Evolutionary conservation across 2,888 invertebrate species (phyloP).

Genomic region (Ectropis crepuscularia): DNA sequence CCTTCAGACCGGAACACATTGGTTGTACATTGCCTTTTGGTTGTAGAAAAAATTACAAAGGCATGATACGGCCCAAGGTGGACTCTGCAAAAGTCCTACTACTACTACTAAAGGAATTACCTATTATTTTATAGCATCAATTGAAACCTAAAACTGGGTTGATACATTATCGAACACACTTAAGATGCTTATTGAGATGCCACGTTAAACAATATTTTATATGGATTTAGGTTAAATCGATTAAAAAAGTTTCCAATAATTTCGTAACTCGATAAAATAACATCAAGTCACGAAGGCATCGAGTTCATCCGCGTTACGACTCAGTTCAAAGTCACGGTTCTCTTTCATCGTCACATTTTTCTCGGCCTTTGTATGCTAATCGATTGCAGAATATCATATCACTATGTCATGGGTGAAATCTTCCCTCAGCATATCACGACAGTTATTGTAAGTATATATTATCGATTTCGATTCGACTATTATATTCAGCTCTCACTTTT

Average conservation of each 20-base stretch:
- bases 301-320: conserved; percentile 11
- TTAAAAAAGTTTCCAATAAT: neutral
- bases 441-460: neutral
- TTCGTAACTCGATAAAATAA: conserved; percentile 12
- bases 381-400: conserved; percentile 23
- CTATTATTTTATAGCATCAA: too few species aligned
- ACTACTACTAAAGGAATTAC: too few species aligned
- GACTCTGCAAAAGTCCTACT: too few species aligned
- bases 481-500: too few species aligned
- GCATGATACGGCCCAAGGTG: too few species aligned
- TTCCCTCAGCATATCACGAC: neutral
- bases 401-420: conserved; percentile 26
- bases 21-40: too few species aligned
- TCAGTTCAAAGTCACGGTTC: conserved; percentile 34
- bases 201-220: too few species aligned
- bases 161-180: too few species aligned
- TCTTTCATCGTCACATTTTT: conserved; percentile 38
- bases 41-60: too few species aligned
- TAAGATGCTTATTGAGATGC: too few species aligned
- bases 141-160: too few species aligned
- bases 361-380: conserved; percentile 36
- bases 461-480: neutral
- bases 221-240: neutral
- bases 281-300: neutral
- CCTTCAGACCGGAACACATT: too few species aligned